These are phyloP conservation scores for Nannobrachium achirus DNA, from an alignment of 2,113 vertebrate species.

Conservation along the genomic window DNA sequence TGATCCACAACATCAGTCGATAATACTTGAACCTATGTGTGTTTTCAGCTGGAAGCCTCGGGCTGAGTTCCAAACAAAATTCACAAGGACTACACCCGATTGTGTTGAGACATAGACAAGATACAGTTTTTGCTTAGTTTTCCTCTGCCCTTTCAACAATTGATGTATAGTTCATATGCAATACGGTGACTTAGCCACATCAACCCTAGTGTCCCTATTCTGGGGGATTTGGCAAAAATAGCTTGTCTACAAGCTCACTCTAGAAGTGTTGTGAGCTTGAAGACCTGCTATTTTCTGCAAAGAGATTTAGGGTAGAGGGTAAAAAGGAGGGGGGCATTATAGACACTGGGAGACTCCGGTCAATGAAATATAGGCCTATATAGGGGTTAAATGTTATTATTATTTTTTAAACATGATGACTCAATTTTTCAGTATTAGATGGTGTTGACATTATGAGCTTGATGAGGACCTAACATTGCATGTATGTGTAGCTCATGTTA, in stretches of 20 bases:
- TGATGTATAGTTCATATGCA: neutral
- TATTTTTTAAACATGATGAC: constrained; percentile 13
- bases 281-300: too few species aligned
- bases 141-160: constrained; percentile 31
- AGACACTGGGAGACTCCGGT: too few species aligned
- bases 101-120: constrained; percentile 28
- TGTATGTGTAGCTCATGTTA: constrained; percentile 30
- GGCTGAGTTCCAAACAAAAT: neutral
- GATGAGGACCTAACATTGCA: constrained; percentile 12
- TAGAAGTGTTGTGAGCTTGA: too few species aligned
- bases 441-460: neutral
- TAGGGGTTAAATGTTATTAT: too few species aligned
- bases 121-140: constrained; percentile 22
- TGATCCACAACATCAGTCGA: constrained; percentile 20
- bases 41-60: constrained; percentile 40
- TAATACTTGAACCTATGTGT: constrained; percentile 28
- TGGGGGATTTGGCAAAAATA: too few species aligned
- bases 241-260: too few species aligned
- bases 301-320: too few species aligned
- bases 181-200: too few species aligned
- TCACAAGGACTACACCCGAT: neutral
- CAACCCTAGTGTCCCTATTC: too few species aligned
- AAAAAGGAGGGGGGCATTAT: too few species aligned
- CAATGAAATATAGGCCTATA: too few species aligned
- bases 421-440: neutral